Base-by-base conservation (phyloP, 2,888 invertebrate genomes). In the Ectemnius continuus region DNA sequence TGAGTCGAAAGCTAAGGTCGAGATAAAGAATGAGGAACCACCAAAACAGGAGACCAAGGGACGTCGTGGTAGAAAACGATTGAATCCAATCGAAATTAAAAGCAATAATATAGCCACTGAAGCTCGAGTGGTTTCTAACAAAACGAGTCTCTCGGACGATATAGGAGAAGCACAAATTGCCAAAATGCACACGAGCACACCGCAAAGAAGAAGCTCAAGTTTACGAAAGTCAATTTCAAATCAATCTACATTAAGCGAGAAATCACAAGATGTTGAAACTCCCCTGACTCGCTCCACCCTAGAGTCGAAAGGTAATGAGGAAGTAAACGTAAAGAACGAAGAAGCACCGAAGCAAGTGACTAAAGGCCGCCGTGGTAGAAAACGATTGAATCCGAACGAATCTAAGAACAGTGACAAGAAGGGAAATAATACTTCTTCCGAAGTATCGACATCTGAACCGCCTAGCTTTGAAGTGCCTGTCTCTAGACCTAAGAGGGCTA, bases 181-280 rank as follows among this genome's bases (percentile, higher is more conserved):
- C 2, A 11, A 26, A 18, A 52, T 52, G 1, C 18, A 26, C 11
- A 16, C 67, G 16, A 45, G 20, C 16, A 6, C 18, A 66, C 14
- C 2, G 52, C 18, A 1, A 58, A 65, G 20, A 0, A 13, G 18
- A 52, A 26, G 5, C 3, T 6, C 0, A 45, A 11, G 14, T 1
- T 36, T 36, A 58, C 26, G 52, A 0, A 28, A 56, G 36, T 36
- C 11, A 36, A 36, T 3, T 4, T 20, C 6, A 65, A 62, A 4
- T 11, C 61, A 6, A 14, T 61, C 8, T 67, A 68, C 2, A 0
- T 56, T 5, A 14, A 72, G 68, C 23, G 47, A 72, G 11, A 79
- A 72, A 48, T 80, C 83, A 0, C 81, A 81, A 59, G 83, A 82
- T 52, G 60, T 82, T 0, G 81, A 78, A 16, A 75, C 70, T 67